phyloP scores from a whole-genome alignment of 2,888 invertebrate genomes.

The Bombylius major region DNA sequence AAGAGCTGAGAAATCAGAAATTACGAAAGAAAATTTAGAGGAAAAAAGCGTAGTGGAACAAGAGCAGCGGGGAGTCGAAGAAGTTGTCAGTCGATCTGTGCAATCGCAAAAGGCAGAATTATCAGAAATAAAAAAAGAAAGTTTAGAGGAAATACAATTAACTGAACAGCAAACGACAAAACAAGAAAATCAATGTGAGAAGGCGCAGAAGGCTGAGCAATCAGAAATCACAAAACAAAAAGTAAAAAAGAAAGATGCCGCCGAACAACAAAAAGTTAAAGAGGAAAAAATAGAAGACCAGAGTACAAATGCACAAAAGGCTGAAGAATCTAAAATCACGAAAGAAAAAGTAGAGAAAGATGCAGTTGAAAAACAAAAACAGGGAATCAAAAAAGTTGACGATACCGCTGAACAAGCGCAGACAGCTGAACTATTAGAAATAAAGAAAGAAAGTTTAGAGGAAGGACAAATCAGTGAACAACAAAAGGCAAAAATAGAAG shows the following conservation, averaged over 20 bases:
- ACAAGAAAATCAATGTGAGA: constrained; percentile 8
- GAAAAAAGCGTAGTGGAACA: constrained; percentile 15
- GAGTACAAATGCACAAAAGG: neutral
- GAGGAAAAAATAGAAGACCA: no score
- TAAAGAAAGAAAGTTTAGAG: neutral
- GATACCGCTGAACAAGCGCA: neutral
- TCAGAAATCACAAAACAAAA: neutral
- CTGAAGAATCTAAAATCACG: neutral
- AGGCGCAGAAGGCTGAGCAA: neutral
- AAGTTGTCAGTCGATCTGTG: constrained; percentile 11
- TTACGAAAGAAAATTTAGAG: constrained; percentile 10
- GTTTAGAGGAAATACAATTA: neutral
- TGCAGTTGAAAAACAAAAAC: no score
- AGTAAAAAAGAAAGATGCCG: neutral
- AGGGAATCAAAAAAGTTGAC: no score
- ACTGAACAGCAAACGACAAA: constrained; percentile 1
- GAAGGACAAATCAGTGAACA: neutral
- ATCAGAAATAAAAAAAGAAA: constrained; percentile 7
- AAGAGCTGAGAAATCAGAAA: constrained; percentile 5
- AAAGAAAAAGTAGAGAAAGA: constrained; percentile 5
- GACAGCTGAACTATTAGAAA: neutral
- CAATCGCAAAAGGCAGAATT: neutral
- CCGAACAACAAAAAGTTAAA: no score
- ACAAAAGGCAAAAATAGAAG: neutral
- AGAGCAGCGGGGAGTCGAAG: constrained; percentile 10